phyloP scores from a whole-genome alignment of 2,888 invertebrate species.

The Brenthis hecate region DNA sequence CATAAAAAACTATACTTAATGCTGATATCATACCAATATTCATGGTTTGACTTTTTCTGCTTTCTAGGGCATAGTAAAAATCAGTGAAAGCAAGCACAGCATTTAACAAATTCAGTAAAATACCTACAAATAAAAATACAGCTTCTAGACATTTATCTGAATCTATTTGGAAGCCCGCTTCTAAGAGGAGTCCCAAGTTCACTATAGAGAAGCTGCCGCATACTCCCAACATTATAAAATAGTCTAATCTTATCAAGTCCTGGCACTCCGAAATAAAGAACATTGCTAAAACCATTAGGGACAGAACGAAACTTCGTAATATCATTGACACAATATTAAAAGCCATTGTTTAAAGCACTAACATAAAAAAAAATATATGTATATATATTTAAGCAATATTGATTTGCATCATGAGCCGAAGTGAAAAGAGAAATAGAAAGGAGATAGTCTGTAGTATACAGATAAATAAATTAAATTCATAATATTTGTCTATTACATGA shows the following conservation, averaged over 20 bases:
- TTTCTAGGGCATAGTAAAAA: slow-evolving; percentile 38
- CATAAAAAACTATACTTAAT: slow-evolving; percentile 45
- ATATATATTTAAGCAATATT: too few species aligned
- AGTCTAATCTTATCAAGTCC: slow-evolving; percentile 43
- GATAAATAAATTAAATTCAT: too few species aligned
- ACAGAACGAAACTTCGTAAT: slow-evolving; percentile 51
- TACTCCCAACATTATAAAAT: slow-evolving; percentile 56
- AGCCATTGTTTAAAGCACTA: slow-evolving; percentile 44
- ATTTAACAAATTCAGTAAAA: slow-evolving; percentile 47
- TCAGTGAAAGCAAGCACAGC: slow-evolving; percentile 48
- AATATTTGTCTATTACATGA: too few species aligned
- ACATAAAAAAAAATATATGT: not conserved
- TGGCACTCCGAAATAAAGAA: slow-evolving; percentile 53
- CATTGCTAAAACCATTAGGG: slow-evolving; percentile 50
- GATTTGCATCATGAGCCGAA: too few species aligned
- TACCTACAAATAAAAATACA: slow-evolving; percentile 47
- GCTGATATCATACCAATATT: slow-evolving; percentile 52
- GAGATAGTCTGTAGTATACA: too few species aligned
- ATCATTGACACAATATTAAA: slow-evolving; percentile 53
- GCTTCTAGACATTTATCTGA: slow-evolving; percentile 48
- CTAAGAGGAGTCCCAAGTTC: slow-evolving; percentile 56
- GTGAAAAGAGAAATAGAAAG: too few species aligned
- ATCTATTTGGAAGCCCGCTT: slow-evolving; percentile 49
- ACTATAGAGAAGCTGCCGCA: slow-evolving; percentile 54
- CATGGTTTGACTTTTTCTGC: slow-evolving; percentile 44